Conservation (phyloP, 1,140 invertebrate species). For the Prorops nasuta region DNA sequence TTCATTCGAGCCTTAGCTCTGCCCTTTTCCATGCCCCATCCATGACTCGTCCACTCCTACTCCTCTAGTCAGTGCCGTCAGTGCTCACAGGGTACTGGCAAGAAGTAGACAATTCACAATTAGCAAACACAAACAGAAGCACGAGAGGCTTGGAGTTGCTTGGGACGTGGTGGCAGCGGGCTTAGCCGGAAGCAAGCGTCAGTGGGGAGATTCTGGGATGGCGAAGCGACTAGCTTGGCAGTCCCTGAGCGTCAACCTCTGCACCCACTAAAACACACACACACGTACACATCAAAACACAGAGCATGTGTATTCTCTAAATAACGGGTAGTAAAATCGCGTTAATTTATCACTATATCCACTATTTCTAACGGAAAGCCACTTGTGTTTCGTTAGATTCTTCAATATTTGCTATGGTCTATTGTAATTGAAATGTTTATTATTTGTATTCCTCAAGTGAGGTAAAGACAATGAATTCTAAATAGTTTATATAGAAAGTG, state of each 20-base stretch:
- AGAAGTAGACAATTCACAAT: slow-evolving; percentile 58
- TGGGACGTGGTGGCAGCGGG: slow-evolving; percentile 33
- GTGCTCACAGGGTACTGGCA: slow-evolving; percentile 29
- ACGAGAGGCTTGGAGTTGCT: slow-evolving; percentile 48
- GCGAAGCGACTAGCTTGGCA: slow-evolving; percentile 30
- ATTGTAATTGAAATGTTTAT: too few species aligned
- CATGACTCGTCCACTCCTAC: too few species aligned
- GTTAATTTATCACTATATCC: too few species aligned
- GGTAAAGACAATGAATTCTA: too few species aligned
- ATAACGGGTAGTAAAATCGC: slow-evolving; percentile 29
- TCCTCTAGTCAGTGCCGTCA: slow-evolving; percentile 1
- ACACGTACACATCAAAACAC: too few species aligned
- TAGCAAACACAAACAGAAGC: slow-evolving; percentile 56
- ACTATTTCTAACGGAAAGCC: too few species aligned
- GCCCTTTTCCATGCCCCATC: too few species aligned
- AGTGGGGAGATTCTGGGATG: slow-evolving; percentile 25
- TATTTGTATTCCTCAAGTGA: too few species aligned
- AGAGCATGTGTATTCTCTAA: slow-evolving; percentile 17
- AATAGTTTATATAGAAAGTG: too few species aligned
- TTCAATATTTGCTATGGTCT: too few species aligned
- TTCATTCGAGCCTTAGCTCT: background rate
- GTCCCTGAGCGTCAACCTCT: slow-evolving; percentile 36
- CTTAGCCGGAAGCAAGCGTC: slow-evolving; percentile 36
- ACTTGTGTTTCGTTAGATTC: too few species aligned
- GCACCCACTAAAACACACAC: too few species aligned